Conservation (phyloP, 2,888 invertebrate species). For the Marronus borbonicus region DNA sequence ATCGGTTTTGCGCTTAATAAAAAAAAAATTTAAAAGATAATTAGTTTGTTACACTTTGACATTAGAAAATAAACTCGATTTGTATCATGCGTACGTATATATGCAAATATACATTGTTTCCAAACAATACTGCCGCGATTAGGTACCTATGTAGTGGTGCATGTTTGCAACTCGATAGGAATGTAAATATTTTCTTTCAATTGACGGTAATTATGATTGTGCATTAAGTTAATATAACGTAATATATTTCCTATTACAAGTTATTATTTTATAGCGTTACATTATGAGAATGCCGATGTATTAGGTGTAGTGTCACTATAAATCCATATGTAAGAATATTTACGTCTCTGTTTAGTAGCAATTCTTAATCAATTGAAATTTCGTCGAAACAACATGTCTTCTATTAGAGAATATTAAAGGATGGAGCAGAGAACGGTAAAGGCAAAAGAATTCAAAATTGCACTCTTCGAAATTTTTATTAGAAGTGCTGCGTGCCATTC, state of each 20-base stretch:
- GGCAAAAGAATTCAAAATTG: no score
- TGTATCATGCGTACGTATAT: not conserved
- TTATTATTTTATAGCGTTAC: not conserved
- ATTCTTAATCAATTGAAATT: not conserved
- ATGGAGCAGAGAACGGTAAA: no score
- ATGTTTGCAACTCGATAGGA: constrained; percentile 6
- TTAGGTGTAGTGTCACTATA: not conserved
- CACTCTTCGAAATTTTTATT: no score
- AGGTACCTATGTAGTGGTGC: not conserved
- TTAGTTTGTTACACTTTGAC: constrained; percentile 26
- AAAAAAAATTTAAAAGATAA: constrained; percentile 7
- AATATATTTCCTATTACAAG: not conserved
- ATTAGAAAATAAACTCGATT: constrained; percentile 1
- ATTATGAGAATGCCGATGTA: not conserved
- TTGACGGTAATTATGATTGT: constrained; percentile 13
- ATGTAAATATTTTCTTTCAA: constrained; percentile 8
- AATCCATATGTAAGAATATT: not conserved
- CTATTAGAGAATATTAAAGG: no score
- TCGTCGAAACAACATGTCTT: no score
- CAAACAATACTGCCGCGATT: not conserved
- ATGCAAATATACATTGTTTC: not conserved
- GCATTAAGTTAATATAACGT: not conserved
- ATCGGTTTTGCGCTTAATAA: constrained; percentile 8
- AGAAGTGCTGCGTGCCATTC: no score
- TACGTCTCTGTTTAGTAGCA: not conserved